Conservation (phyloP, 2,113 vertebrate species). For the Ellobius talpinus region DNA sequence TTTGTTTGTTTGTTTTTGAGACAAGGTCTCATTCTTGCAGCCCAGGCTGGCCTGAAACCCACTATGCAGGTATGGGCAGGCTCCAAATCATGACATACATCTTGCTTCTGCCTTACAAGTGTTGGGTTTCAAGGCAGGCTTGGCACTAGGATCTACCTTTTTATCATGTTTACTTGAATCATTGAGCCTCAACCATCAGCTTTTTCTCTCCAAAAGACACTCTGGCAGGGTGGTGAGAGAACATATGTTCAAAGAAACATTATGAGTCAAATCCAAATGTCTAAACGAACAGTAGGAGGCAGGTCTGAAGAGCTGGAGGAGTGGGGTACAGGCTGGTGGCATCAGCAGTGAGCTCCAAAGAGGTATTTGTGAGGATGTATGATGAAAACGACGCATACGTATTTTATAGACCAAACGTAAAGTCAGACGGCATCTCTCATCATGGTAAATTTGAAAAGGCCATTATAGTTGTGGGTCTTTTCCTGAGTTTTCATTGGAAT, state of each 20-base stretch:
- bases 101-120: neutral
- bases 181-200: neutral
- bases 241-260: neutral
- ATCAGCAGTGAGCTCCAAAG: neutral
- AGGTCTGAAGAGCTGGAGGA: neutral
- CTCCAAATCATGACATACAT: neutral
- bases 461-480: neutral
- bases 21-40: neutral
- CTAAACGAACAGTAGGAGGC: neutral
- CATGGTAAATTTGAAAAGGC: neutral
- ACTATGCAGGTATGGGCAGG: neutral
- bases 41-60: too few species aligned
- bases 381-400: neutral
- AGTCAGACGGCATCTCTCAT: neutral
- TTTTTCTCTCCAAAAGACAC: neutral
- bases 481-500: neutral
- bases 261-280: neutral
- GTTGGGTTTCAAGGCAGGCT: neutral
- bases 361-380: neutral
- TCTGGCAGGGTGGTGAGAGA: neutral
- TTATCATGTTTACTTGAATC: neutral
- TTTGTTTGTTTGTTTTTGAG: neutral
- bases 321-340: neutral
- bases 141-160: neutral
- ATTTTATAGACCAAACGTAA: slow-evolving; percentile 7